Conservation (phyloP, 2,797 vertebrate genomes). For the Chelidonichthys spinosus region DNA sequence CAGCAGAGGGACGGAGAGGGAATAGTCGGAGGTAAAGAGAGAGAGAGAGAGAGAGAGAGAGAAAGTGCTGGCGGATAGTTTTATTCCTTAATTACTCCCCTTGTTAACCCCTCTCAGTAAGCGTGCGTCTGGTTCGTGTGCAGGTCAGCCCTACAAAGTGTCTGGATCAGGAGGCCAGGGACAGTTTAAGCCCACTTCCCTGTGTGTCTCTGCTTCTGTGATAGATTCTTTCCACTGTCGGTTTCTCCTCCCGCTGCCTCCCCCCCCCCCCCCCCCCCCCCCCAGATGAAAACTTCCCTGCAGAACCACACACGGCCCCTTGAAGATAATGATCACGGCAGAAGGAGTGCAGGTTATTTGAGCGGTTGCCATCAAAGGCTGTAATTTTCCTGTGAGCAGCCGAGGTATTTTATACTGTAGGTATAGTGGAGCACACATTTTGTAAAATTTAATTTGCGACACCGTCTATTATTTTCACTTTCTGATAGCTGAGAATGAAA, state of each 20-base stretch:
- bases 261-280: not conserved
- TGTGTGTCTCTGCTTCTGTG: slow-evolving; percentile 38
- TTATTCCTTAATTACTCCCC: slow-evolving; percentile 80
- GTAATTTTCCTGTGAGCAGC: slow-evolving; percentile 12
- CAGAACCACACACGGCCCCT: slow-evolving; percentile 35
- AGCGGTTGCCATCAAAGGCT: slow-evolving; percentile 27
- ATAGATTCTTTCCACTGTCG: slow-evolving; percentile 63
- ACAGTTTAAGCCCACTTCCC: slow-evolving; percentile 72
- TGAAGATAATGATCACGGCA: slow-evolving; percentile 52
- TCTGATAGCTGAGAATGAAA: slow-evolving; percentile 15
- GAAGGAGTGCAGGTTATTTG: slow-evolving; percentile 39
- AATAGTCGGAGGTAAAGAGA: slow-evolving; percentile 60
- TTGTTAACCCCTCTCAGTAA: slow-evolving; percentile 76
- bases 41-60: slow-evolving; percentile 50
- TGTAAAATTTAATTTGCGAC: not conserved
- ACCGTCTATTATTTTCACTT: slow-evolving; percentile 1
- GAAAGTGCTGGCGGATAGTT: slow-evolving; percentile 69
- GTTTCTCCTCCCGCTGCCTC: slow-evolving; percentile 47
- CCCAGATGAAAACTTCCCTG: slow-evolving; percentile 42
- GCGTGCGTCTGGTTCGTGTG: slow-evolving; percentile 46
- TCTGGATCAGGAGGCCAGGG: slow-evolving; percentile 65
- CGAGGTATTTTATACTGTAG: slow-evolving; percentile 25
- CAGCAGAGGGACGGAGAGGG: slow-evolving; percentile 47
- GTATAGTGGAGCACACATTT: slow-evolving; percentile 10
- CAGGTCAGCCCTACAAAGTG: slow-evolving; percentile 70